phyloP scores from a whole-genome alignment of 1,140 invertebrate genomes.

The Halyomorpha halys region DNA sequence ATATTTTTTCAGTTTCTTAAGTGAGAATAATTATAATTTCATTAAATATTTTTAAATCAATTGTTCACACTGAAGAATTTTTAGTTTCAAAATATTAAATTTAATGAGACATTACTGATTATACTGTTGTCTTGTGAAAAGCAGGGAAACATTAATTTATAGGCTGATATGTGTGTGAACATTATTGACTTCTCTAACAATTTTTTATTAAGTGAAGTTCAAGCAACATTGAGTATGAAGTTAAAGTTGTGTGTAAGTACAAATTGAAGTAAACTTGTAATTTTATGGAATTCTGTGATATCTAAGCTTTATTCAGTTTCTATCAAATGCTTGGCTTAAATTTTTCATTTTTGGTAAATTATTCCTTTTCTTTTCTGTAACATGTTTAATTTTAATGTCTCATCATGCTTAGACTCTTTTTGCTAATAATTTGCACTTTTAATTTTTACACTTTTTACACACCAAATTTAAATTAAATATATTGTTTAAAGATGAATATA shows the following conservation, averaged over 20 bases:
- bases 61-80: not conserved
- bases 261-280: not conserved
- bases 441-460: not conserved
- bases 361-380: not conserved
- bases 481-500: not conserved
- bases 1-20: too few species aligned
- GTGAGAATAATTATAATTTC: not conserved
- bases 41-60: not conserved
- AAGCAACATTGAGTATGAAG: not conserved
- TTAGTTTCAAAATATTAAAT: not conserved
- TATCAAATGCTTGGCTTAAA: not conserved
- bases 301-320: not conserved
- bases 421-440: not conserved
- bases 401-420: not conserved
- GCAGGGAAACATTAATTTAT: not conserved
- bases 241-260: not conserved
- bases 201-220: not conserved
- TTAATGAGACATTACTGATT: not conserved
- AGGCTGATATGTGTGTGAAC: too few species aligned
- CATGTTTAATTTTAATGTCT: not conserved
- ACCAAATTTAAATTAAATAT: not conserved
- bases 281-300: conserved; percentile 5
- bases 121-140: not conserved
- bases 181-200: too few species aligned
- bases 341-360: not conserved